phyloP scores from a whole-genome alignment of 2,888 invertebrate genomes.

The Rhopalosiphum nymphaeae region DNA sequence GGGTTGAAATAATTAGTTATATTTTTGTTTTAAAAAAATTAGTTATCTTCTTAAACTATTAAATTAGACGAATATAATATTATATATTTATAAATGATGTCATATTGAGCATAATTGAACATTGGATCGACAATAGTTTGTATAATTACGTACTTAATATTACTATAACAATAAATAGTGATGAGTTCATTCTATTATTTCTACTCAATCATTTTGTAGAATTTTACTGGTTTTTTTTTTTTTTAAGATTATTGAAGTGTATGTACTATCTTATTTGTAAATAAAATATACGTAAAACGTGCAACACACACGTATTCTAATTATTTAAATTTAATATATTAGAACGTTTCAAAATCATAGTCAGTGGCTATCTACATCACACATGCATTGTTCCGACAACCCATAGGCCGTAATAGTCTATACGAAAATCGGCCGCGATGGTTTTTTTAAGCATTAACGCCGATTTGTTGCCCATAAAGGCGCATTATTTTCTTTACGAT shows the following conservation, averaged over 20 bases:
- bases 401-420: neutral
- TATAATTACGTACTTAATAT: too few relatives aligned
- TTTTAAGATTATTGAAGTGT: neutral
- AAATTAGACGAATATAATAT: neutral
- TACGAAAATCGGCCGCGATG: neutral
- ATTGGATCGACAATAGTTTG: neutral
- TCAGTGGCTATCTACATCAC: neutral
- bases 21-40: neutral
- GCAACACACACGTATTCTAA: neutral
- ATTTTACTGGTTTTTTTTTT: neutral
- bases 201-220: neutral
- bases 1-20: neutral
- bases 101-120: neutral
- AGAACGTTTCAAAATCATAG: neutral
- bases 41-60: neutral
- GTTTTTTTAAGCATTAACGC: conserved; percentile 17
- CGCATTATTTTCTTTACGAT: conserved; percentile 66
- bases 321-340: neutral
- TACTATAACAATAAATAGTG: too few relatives aligned
- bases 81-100: neutral
- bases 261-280: neutral
- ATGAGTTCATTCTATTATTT: neutral
- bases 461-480: conserved; percentile 65
- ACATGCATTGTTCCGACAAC: neutral
- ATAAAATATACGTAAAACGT: neutral